Percentiles rank a stretch among this genome's conserved stretches.
Conservation (phyloP, 1,140 invertebrate species). For the Galleria mellonella region DNA sequence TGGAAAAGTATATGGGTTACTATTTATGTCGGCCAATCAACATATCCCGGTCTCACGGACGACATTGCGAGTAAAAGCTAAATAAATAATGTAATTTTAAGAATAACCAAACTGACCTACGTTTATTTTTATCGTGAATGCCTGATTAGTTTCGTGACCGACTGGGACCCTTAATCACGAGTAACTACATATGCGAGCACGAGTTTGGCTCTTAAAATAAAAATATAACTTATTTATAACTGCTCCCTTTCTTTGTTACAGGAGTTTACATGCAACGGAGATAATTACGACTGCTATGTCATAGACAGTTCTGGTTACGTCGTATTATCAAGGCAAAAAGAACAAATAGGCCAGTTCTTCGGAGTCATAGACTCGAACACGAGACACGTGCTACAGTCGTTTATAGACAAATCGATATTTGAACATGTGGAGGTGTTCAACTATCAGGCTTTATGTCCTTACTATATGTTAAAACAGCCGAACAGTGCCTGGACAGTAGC, state of each 20-base stretch:
- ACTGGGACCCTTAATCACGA: no score
- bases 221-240: no score
- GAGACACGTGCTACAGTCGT: slow-evolving; percentile 80
- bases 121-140: no score
- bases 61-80: no score
- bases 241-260: slow-evolving; percentile 23
- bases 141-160: no score
- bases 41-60: no score
- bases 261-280: slow-evolving; percentile 74
- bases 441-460: slow-evolving; percentile 86
- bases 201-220: no score
- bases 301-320: slow-evolving; percentile 93
- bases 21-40: no score
- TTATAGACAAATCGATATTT: slow-evolving; percentile 84
- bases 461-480: slow-evolving; percentile 19
- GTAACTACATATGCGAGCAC: no score
- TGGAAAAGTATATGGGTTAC: no score
- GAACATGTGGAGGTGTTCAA: slow-evolving; percentile 87
- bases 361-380: slow-evolving; percentile 84
- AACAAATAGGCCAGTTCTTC: slow-evolving; percentile 88
- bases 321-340: slow-evolving; percentile 81
- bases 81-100: no score
- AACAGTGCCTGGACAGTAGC: slow-evolving; percentile 34
- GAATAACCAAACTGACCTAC: no score
- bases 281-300: slow-evolving; percentile 85